These are phyloP conservation scores for Rhinella marina DNA, from an alignment of 2,797 vertebrate species.

Conservation along the genomic window DNA sequence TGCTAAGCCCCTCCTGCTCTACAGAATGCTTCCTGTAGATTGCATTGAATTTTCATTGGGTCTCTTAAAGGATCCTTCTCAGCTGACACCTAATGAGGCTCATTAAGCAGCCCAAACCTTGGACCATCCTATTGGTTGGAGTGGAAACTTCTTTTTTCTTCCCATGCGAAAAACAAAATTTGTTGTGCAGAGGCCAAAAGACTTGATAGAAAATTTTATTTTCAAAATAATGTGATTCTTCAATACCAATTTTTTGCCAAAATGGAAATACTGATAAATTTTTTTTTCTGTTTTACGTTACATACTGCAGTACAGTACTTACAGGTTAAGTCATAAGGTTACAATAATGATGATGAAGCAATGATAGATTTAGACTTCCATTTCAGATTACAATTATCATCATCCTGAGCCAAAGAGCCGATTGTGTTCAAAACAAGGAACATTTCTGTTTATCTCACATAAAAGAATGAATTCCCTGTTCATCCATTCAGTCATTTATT, in stretches of 20 bases:
- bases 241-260: not conserved
- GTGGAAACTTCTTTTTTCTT: no score
- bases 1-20: no score
- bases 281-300: not conserved
- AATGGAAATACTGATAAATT: not conserved
- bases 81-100: no score
- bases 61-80: no score
- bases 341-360: conserved; percentile 27
- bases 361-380: not conserved
- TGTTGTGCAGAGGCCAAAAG: not conserved
- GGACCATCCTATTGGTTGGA: no score
- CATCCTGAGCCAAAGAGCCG: not conserved
- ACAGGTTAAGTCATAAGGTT: not conserved
- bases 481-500: conserved; percentile 69
- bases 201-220: not conserved
- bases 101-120: no score
- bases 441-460: conserved; percentile 65
- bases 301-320: not conserved
- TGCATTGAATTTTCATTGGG: no score
- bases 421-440: conserved; percentile 58
- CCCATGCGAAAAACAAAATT: no score
- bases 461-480: conserved; percentile 70
- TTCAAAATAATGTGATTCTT: no score
- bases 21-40: no score
- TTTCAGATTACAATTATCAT: not conserved